Evolutionary conservation across 2,797 vertebrate species (phyloP).

Genomic region (Podarcis siculus): DNA sequence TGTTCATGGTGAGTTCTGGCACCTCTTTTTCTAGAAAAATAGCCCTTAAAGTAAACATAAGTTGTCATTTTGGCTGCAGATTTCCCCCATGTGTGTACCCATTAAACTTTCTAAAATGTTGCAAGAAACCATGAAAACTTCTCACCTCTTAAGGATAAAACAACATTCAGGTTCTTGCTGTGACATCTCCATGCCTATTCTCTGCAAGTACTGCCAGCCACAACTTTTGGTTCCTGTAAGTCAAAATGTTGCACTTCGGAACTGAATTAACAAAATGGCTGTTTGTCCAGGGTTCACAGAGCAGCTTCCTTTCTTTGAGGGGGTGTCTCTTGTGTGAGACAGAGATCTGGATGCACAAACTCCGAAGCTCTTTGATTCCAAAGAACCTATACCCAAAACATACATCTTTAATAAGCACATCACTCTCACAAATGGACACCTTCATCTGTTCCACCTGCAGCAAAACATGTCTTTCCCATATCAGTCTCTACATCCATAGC

Average conservation of each 20-base stretch:
- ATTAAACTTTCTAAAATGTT: neutral
- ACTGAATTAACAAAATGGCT: neutral
- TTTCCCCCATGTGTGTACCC: neutral
- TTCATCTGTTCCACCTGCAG: no score
- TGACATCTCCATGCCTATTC: neutral
- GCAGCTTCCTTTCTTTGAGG: neutral
- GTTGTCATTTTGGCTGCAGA: no score
- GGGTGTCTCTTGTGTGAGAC: neutral
- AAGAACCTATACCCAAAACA: neutral
- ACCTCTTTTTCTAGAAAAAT: no score
- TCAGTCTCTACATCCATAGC: no score
- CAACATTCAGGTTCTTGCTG: neutral
- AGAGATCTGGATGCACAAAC: neutral
- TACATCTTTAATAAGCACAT: neutral
- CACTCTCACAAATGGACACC: no score
- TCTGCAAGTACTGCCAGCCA: neutral
- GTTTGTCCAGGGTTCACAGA: neutral
- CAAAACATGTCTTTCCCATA: no score
- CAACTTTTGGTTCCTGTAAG: neutral
- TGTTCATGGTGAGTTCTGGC: no score
- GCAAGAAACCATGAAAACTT: neutral
- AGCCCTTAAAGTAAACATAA: no score
- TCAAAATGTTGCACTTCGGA: neutral
- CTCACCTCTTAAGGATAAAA: neutral
- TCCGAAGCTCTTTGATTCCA: neutral